phyloP scores from a whole-genome alignment of 2,888 invertebrate genomes.

The Drosophila rellima region DNA sequence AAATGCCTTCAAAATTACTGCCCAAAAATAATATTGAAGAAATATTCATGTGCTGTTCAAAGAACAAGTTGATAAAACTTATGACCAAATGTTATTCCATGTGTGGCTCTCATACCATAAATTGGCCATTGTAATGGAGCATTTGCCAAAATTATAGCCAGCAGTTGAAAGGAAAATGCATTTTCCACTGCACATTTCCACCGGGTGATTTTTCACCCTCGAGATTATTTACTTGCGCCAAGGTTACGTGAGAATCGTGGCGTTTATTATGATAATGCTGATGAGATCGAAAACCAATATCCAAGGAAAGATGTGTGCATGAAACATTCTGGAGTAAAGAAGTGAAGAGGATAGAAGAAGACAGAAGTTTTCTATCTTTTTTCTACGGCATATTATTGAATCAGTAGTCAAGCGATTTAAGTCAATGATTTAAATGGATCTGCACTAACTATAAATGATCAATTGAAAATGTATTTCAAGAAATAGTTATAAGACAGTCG shows the following conservation, averaged over 20 bases:
- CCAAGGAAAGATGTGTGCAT: conserved; percentile 18
- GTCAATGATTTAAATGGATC: no score
- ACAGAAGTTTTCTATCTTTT: background rate
- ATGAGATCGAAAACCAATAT: conserved; percentile 34
- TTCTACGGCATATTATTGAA: no score
- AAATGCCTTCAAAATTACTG: conserved; percentile 33
- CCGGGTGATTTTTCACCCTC: background rate
- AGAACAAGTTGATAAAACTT: conserved; percentile 68
- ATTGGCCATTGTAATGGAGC: conserved; percentile 49
- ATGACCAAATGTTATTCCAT: conserved; percentile 55
- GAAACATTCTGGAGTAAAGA: background rate
- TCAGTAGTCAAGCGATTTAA: no score
- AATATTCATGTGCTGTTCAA: conserved; percentile 23
- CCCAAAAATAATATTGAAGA: conserved; percentile 48
- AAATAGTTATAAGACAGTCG: no score
- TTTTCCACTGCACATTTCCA: conserved; percentile 12
- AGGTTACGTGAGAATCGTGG: conserved; percentile 28
- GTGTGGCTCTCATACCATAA: conserved; percentile 52
- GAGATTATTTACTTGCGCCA: conserved; percentile 21
- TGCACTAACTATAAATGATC: no score
- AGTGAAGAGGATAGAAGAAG: background rate
- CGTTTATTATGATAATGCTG: conserved; percentile 37
- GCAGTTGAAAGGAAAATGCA: conserved; percentile 45
- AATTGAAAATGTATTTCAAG: no score
- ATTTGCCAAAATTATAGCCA: conserved; percentile 46